Conservation (phyloP, 1,140 invertebrate genomes). For the Lucilia sericata region DNA sequence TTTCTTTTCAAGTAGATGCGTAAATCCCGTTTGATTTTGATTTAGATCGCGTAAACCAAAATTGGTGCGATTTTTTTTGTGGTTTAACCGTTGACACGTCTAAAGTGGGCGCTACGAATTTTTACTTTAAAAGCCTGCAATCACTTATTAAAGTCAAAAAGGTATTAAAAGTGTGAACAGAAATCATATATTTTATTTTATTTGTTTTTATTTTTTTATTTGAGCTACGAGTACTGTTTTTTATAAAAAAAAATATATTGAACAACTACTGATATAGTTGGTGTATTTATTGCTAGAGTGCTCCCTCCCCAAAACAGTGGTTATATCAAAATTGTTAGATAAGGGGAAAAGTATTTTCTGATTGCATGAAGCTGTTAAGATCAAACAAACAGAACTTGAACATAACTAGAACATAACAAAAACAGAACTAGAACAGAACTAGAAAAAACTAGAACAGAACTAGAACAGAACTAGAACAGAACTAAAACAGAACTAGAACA, state of each 20-base stretch:
- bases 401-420: too few species aligned
- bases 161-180: conserved; percentile 58
- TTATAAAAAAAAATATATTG: background rate
- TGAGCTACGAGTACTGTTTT: too few species aligned
- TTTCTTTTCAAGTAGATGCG: conserved; percentile 5
- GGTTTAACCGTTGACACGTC: conserved; percentile 28
- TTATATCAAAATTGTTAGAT: background rate
- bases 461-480: too few species aligned
- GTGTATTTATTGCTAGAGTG: background rate
- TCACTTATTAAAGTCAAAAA: conserved; percentile 67
- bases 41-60: background rate
- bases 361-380: too few species aligned
- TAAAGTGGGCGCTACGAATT: conserved; percentile 38
- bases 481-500: too few species aligned
- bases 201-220: background rate
- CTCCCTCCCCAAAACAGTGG: conserved; percentile 14
- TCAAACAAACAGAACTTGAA: too few species aligned
- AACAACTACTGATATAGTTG: background rate
- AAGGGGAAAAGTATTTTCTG: background rate
- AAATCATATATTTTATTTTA: conserved; percentile 36
- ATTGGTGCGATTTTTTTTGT: background rate
- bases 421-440: too few species aligned
- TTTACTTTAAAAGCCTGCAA: conserved; percentile 64
- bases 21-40: background rate
- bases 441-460: too few species aligned